Percentiles rank a stretch among this genome's conserved stretches.
These are phyloP conservation scores for Melanotaenia trifasciata DNA, from an alignment of 2,797 vertebrate species.

Conservation along the genomic window DNA sequence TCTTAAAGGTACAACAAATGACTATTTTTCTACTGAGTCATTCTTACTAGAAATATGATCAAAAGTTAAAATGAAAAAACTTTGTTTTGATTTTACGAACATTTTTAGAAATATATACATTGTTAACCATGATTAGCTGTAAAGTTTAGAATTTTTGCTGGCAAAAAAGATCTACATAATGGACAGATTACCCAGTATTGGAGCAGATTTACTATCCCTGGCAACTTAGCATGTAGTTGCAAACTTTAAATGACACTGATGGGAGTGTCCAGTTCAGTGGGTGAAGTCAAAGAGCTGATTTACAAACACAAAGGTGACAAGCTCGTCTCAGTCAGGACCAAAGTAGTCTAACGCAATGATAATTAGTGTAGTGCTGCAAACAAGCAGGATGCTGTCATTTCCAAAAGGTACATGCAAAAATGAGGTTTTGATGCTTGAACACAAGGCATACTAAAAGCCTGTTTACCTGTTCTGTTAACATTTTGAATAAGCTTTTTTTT, in stretches of 20 bases:
- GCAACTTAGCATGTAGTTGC: neutral
- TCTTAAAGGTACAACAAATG: too few relatives aligned
- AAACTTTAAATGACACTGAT: neutral
- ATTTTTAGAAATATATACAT: neutral
- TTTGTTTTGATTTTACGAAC: neutral
- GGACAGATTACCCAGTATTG: neutral
- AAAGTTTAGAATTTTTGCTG: neutral
- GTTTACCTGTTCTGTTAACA: too few relatives aligned
- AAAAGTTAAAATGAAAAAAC: neutral
- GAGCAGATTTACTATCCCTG: neutral
- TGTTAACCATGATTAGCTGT: neutral
- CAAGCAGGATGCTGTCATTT: neutral
- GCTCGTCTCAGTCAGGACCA: neutral
- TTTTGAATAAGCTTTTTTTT: too few relatives aligned
- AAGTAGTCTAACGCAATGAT: neutral
- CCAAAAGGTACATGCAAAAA: too few relatives aligned
- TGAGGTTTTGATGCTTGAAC: too few relatives aligned
- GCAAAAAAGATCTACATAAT: neutral
- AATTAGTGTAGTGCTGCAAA: neutral
- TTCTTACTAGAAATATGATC: neutral
- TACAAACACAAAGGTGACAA: neutral
- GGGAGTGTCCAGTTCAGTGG: neutral
- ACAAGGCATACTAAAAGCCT: too few relatives aligned
- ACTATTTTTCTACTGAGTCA: too few relatives aligned
- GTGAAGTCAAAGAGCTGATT: neutral